Base-by-base conservation (phyloP, 2,888 invertebrate genomes). In the Tillus elongatus region DNA sequence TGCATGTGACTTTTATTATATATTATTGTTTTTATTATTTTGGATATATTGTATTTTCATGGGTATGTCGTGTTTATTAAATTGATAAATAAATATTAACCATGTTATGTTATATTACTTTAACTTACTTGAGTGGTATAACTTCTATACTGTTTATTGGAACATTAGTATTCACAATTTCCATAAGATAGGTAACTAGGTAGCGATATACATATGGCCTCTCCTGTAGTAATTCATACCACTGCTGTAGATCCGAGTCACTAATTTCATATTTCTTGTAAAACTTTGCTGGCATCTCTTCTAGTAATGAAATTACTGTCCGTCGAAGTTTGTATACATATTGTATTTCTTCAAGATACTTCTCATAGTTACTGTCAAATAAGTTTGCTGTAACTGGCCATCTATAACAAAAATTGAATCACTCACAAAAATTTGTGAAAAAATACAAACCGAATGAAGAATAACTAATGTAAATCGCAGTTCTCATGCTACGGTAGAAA, bases 191-290 rank as follows among this genome's bases (percentile, higher is more conserved):
- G 34, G 61, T 55, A 2, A 67, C 57, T 13, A 71, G 52, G 50
- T 69, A 69, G 45, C 66, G 53, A 46, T 70, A 69, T n/a, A 62
- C 62, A 39, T 63, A 51, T 11, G 57, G 55, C 45, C 61, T 54
- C 13, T 66, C 66, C n/a, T 60, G 60, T 42, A 67, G 55, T 29
- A 70, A 42, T 4, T 46, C 48, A 43, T 60, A 57, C 58, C 68
- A 70, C 40, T 68, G 67, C 13, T 55, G 51, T 28, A 71, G 56
- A 47, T 70, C 69, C 3, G 57, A 56, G 34, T 64, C 60, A 1
- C 69, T 68, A 15, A 72, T 50, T 45, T 70, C 69, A 19, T 64
- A 58, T 35, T 64, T 64, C 35, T 58, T 61, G 37, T 69, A 68
- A 52, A 68, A 66, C 46, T 62, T 64, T 1, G 59, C 49, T 2